Evolutionary conservation across 2,797 vertebrate genomes (phyloP).

Genomic region (Tragelaphus oryx): DNA sequence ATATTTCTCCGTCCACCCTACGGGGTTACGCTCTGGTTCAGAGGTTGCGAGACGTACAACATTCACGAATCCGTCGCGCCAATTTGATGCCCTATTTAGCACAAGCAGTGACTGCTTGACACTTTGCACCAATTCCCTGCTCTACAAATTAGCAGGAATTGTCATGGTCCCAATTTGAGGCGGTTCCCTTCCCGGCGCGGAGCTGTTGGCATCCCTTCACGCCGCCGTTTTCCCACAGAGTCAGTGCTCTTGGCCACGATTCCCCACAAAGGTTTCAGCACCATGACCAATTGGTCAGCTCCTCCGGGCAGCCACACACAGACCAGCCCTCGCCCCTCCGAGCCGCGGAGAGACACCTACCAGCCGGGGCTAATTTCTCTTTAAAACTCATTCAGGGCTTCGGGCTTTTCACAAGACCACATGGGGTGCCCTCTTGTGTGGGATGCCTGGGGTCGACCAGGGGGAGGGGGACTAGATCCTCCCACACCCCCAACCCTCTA

Average conservation of each 20-base stretch:
- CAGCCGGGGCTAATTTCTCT: slow-evolving; percentile 93
- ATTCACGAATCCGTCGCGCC: slow-evolving; percentile 88
- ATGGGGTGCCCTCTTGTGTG: slow-evolving; percentile 84
- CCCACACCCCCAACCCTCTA: background rate
- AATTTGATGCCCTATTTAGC: slow-evolving; percentile 93
- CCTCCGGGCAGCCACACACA: slow-evolving; percentile 88
- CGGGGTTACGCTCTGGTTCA: slow-evolving; percentile 81
- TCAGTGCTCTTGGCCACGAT: slow-evolving; percentile 81
- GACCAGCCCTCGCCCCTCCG: slow-evolving; percentile 84
- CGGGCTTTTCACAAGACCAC: slow-evolving; percentile 91
- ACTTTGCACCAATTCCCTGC: slow-evolving; percentile 88
- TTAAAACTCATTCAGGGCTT: slow-evolving; percentile 88
- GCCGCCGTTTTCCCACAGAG: slow-evolving; percentile 90
- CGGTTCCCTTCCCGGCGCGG: slow-evolving; percentile 85
- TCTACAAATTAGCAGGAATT: slow-evolving; percentile 94
- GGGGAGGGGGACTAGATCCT: background rate
- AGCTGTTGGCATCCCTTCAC: slow-evolving; percentile 84
- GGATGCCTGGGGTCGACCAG: slow-evolving; percentile 52
- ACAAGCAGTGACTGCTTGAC: slow-evolving; percentile 89
- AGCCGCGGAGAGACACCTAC: slow-evolving; percentile 87
- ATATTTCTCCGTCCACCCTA: slow-evolving; percentile 59
- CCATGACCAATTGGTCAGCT: slow-evolving; percentile 91
- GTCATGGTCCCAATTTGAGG: slow-evolving; percentile 91
- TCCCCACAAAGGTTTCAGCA: slow-evolving; percentile 90
- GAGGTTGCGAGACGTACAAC: slow-evolving; percentile 85